A percentile compares a stretch with the other conserved stretches of the same genome.
These are phyloP conservation scores for Chrysogorgia sp. DNA, from an alignment of 92 coral and sea anemone species.

Conservation along the genomic window DNA sequence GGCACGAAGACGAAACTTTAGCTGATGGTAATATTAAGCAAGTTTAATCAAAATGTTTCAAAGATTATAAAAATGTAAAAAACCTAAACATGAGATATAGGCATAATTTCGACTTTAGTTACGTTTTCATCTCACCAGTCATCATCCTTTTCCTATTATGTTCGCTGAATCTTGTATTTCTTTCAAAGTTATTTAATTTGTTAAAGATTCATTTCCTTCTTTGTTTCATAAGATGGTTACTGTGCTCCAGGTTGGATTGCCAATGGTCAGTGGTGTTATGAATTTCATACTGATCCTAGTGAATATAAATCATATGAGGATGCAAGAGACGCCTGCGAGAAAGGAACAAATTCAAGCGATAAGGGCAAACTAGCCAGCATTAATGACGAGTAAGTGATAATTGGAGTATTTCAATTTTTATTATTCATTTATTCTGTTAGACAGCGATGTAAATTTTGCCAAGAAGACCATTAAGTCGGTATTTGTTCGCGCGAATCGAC, in stretches of 20 bases:
- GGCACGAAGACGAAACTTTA: too few species aligned
- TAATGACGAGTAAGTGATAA: constrained; percentile 73
- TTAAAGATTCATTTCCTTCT: not conserved
- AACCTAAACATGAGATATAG: too few species aligned
- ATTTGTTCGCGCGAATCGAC: not conserved
- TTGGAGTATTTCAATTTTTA: not conserved
- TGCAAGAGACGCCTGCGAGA: constrained; percentile 71
- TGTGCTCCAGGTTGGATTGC: constrained; percentile 82
- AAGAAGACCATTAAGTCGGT: not conserved
- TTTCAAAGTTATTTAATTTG: not conserved
- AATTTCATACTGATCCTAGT: constrained; percentile 61
- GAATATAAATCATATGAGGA: constrained; percentile 67
- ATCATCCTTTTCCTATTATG: not conserved
- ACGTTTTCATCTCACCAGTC: not conserved
- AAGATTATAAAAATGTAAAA: too few species aligned
- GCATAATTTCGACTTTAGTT: too few species aligned
- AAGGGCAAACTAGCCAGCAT: constrained; percentile 78
- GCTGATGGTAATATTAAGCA: too few species aligned
- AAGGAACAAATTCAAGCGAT: constrained; percentile 63
- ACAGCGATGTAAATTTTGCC: not conserved
- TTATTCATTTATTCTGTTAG: not conserved
- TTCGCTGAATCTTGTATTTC: not conserved
- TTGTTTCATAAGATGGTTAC: constrained; percentile 24
- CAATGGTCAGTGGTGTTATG: constrained; percentile 84
- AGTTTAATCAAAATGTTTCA: too few species aligned